Base-by-base conservation (phyloP, 2,113 vertebrate species). In the Xiphophorus couchianus region DNA sequence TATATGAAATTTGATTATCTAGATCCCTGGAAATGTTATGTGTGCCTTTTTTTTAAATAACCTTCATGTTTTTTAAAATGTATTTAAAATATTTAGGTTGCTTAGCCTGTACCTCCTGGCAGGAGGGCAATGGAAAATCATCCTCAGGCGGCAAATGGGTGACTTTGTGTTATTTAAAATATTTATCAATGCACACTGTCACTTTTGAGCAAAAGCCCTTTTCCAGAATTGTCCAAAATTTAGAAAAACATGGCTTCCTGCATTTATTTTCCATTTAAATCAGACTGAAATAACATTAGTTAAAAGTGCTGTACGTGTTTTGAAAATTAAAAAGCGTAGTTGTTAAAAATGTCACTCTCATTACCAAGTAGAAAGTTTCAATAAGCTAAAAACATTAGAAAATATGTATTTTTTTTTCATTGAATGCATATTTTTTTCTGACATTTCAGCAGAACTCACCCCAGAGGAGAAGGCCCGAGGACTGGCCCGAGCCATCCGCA, bases 401-500 rank as follows among this genome's bases (percentile, higher is more conserved):
- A 37, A 37, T 37, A 37, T 37, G 10, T 37, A 37, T 37, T 37
- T 37, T 9, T 9, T 33, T 37, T 37, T 12, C 35, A 37, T 37
- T 37, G 35, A 11, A 3, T 37, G 11, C 2, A 3, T 37, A 12
- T 4, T 2, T 5, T 10, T 15, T 10, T 15, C 15, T 39, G 2
- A n/a, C 9, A 25, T 60, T 54, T 64, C 14, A 66, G 10, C 88
- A 97, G 97, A 99, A 69, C 67, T 95, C 85, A 97, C 96, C 4
- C 95, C 97, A 0, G 98, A 99, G 90, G 97, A 99, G 90, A 97
- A 95, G 92, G 97, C 97, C 66, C 93, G 96, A 81, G 95, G 89
- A 30, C 93, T 98, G 85, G 97, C 97, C 73, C 96, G 96, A 86
- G 96, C 97, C 48, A 97, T 99, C 94, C 97, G 98, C 37, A 99